Percentiles rank a stretch among this genome's conserved stretches.
Evolutionary conservation across 2,888 invertebrate genomes (phyloP).

Genomic region (Caenorhabditis imperialis): DNA sequence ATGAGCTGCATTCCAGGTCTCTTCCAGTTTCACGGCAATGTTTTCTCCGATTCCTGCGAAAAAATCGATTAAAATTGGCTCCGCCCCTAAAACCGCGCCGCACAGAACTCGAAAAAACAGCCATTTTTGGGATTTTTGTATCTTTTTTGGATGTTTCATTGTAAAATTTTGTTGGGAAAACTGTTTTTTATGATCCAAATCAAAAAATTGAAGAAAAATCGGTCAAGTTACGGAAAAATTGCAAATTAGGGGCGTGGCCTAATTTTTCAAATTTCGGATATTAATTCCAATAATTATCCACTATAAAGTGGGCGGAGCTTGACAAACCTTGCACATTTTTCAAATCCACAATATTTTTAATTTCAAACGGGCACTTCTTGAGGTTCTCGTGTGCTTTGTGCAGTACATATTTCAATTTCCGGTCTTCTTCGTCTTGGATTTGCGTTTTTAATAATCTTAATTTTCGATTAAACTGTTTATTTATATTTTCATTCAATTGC

Average conservation of each 20-base stretch:
- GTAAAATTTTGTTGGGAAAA: too few species aligned
- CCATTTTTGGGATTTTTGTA: background rate
- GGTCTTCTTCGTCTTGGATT: slow-evolving; percentile 62
- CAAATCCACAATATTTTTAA: slow-evolving; percentile 68
- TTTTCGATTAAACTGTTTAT: background rate
- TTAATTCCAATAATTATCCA: too few species aligned
- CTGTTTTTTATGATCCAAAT: too few species aligned
- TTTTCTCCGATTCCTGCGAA: slow-evolving; percentile 72
- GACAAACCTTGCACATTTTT: slow-evolving; percentile 68
- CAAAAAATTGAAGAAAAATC: too few species aligned
- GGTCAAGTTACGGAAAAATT: too few species aligned
- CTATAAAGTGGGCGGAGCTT: background rate
- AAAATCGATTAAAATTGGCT: background rate
- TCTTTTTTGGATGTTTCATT: background rate
- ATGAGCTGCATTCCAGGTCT: slow-evolving; percentile 64
- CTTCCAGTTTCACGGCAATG: slow-evolving; percentile 70
- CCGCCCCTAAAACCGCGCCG: background rate
- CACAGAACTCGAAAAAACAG: too few species aligned
- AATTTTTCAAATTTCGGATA: too few species aligned
- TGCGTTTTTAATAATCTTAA: slow-evolving; percentile 63
- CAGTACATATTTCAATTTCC: slow-evolving; percentile 62
- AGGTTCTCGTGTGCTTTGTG: slow-evolving; percentile 70
- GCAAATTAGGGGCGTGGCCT: too few species aligned
- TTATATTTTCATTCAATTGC: background rate
- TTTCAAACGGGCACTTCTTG: slow-evolving; percentile 67